These are phyloP conservation scores for Dryomyza anilis DNA, from an alignment of 2,888 invertebrate species.

Conservation along the genomic window DNA sequence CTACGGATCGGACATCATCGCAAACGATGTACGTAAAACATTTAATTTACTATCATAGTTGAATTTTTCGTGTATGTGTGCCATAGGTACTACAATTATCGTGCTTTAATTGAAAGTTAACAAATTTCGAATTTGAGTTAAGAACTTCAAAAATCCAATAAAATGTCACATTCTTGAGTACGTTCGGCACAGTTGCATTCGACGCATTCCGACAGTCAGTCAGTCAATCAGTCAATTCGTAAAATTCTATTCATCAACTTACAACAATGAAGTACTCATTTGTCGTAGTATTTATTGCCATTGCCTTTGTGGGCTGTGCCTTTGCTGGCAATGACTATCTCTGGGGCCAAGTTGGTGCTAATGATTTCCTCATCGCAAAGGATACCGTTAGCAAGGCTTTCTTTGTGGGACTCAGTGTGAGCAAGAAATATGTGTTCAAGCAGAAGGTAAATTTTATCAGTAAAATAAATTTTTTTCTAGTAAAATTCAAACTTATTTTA, in stretches of 20 bases:
- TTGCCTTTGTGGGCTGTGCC: conserved; percentile 31
- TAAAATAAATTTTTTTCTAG: background rate
- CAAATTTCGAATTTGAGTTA: no score
- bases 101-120: no score
- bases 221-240: no score
- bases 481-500: background rate
- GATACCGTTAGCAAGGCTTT: conserved; percentile 44
- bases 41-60: no score
- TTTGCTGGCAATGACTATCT: conserved; percentile 44
- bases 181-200: no score
- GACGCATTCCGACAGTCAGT: no score
- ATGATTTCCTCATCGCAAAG: conserved; percentile 46
- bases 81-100: no score
- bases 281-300: conserved; percentile 6
- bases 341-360: conserved; percentile 45
- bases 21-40: no score
- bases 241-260: background rate
- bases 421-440: conserved; percentile 27
- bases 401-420: conserved; percentile 41
- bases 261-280: conserved; percentile 9
- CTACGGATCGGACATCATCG: no score
- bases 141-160: no score
- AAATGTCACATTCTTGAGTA: no score
- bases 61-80: no score
- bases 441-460: conserved; percentile 22